Evolutionary conservation across 2,888 invertebrate genomes (phyloP).

Genomic region (Lottia gigantea): DNA sequence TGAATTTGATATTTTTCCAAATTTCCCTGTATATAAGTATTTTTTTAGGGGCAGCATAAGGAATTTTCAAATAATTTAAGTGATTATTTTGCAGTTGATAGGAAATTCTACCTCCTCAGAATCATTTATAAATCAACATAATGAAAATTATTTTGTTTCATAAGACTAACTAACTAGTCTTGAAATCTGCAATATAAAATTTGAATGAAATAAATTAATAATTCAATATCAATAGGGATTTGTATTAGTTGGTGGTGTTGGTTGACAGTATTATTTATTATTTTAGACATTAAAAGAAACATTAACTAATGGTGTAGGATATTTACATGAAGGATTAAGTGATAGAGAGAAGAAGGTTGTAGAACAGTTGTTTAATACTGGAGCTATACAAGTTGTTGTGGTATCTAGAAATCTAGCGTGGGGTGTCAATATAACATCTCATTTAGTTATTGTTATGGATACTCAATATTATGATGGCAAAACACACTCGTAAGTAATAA

Average conservation of each 20-base stretch:
- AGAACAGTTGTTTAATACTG: slow-evolving; percentile 91
- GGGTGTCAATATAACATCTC: slow-evolving; percentile 87
- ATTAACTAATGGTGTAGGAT: slow-evolving; percentile 93
- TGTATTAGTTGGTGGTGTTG: background rate
- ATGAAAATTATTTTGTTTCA: no score
- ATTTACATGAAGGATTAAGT: slow-evolving; percentile 93
- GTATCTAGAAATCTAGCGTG: slow-evolving; percentile 92
- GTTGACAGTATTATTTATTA: background rate
- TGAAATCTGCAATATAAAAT: no score
- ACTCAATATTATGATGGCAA: slow-evolving; percentile 92
- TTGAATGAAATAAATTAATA: no score
- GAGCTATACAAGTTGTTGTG: slow-evolving; percentile 89
- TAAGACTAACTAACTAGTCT: no score
- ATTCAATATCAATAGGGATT: no score
- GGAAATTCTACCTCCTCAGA: no score
- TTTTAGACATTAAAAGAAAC: slow-evolving; percentile 88
- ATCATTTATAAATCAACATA: no score
- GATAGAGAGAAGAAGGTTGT: slow-evolving; percentile 87
- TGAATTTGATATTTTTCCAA: background rate
- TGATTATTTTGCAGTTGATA: no score
- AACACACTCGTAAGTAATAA: slow-evolving; percentile 63
- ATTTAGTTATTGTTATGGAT: slow-evolving; percentile 97
- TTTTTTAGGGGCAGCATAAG: no score
- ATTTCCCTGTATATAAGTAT: no score
- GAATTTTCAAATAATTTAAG: no score